Conservation (phyloP, 1,140 invertebrate species). For the Drosophila ananassae region DNA sequence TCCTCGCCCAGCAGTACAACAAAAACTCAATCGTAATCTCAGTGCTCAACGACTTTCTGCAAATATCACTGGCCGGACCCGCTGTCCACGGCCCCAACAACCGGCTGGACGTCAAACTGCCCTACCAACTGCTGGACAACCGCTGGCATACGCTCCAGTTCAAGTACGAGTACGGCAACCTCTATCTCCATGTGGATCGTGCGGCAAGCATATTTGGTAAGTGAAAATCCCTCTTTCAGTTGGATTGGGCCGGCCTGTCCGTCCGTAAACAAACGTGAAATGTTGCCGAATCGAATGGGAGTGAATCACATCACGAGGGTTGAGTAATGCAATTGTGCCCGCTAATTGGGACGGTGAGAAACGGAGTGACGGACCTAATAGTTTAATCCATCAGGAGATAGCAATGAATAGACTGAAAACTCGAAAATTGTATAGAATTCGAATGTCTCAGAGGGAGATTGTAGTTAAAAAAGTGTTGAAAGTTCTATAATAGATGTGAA, state of each 20-base stretch:
- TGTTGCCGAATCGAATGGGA: constrained; percentile 19
- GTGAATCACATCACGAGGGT: constrained; percentile 26
- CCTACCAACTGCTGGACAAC: constrained; percentile 89
- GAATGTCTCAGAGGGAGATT: not conserved
- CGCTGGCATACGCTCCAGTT: constrained; percentile 88
- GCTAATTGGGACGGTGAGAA: constrained; percentile 2
- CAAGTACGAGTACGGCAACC: constrained; percentile 86
- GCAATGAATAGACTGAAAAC: not conserved
- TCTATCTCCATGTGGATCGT: constrained; percentile 85
- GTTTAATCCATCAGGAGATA: constrained; percentile 10
- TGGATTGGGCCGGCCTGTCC: constrained; percentile 5
- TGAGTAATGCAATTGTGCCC: constrained; percentile 15
- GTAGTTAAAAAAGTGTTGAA: too few species aligned
- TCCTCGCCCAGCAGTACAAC: constrained; percentile 89
- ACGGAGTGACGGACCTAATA: constrained; percentile 28
- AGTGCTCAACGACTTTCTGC: constrained; percentile 88
- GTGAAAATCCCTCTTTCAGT: constrained; percentile 34
- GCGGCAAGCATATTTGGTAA: constrained; percentile 77
- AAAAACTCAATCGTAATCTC: constrained; percentile 88
- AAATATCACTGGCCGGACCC: constrained; percentile 87
- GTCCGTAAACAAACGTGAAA: constrained; percentile 21
- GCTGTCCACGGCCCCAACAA: constrained; percentile 84
- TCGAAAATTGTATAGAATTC: not conserved
- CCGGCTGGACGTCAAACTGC: constrained; percentile 87
- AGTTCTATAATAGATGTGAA: not conserved